Percentiles rank a stretch among this genome's conserved stretches.
These are phyloP conservation scores for Psittacula derbiana DNA, from an alignment of 2,797 vertebrate species.

Conservation along the genomic window DNA sequence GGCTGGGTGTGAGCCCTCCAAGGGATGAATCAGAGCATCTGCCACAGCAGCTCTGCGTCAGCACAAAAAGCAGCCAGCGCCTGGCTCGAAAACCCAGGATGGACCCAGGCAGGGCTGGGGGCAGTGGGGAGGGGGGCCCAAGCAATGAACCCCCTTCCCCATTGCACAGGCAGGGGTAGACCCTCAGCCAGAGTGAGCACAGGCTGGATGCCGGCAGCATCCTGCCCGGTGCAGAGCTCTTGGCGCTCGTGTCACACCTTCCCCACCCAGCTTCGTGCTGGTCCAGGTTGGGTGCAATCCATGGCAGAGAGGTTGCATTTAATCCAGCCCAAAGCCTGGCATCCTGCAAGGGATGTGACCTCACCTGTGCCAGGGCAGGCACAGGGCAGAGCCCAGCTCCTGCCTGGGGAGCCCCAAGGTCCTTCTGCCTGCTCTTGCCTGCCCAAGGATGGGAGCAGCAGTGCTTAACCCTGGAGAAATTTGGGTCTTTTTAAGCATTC, in stretches of 20 bases:
- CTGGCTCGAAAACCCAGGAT: neutral
- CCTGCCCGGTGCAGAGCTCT: rapidly evolving
- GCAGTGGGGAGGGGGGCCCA: rapidly evolving
- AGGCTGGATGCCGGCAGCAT: neutral
- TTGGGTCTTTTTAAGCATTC: neutral
- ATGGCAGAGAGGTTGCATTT: neutral
- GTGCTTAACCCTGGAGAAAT: rapidly evolving
- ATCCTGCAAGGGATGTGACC: neutral
- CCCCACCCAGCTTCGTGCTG: rapidly evolving
- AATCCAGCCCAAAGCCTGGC: neutral
- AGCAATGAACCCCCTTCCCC: neutral
- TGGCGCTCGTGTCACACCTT: rapidly evolving
- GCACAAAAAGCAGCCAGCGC: neutral
- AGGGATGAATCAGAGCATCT: conserved; percentile 42
- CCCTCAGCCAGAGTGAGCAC: rapidly evolving
- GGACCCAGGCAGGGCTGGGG: neutral
- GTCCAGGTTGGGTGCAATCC: rapidly evolving
- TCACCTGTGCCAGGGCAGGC: neutral
- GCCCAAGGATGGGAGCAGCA: neutral
- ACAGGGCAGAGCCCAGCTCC: neutral
- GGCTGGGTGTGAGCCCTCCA: neutral
- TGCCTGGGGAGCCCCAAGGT: neutral
- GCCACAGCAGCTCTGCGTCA: neutral
- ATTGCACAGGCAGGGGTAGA: rapidly evolving
- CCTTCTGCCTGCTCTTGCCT: neutral